phyloP scores from a whole-genome alignment of 2,113 vertebrate species.

The Oplegnathus fasciatus region DNA sequence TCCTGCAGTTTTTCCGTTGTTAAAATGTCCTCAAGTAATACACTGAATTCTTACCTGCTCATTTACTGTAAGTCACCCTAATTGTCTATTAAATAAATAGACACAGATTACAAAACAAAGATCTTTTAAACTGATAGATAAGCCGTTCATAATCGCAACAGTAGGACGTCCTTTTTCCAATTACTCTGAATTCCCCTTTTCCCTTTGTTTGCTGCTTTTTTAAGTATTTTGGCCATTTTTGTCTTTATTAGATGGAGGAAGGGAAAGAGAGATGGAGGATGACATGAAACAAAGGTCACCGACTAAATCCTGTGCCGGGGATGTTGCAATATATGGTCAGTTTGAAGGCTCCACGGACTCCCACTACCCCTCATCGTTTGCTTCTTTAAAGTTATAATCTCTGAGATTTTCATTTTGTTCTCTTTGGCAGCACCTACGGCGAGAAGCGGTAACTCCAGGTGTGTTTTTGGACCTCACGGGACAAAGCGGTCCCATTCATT shows the following conservation, averaged over 20 bases:
- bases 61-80: background rate
- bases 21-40: background rate
- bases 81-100: background rate
- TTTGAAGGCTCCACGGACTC: no score
- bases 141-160: background rate
- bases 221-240: constrained; percentile 2
- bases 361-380: no score
- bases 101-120: background rate
- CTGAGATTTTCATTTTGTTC: no score
- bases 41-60: background rate
- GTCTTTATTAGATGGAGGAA: background rate
- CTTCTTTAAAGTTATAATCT: no score
- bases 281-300: background rate
- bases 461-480: no score
- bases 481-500: no score
- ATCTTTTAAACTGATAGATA: background rate
- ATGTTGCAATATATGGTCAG: background rate
- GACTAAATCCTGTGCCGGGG: background rate
- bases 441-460: no score
- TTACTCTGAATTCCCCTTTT: background rate
- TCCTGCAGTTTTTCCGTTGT: constrained; percentile 12
- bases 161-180: background rate
- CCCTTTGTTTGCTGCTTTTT: background rate
- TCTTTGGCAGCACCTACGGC: no score
- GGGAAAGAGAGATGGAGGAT: no score